These are phyloP conservation scores for Capromys pilorides DNA, from an alignment of 2,797 vertebrate species.

Conservation along the genomic window DNA sequence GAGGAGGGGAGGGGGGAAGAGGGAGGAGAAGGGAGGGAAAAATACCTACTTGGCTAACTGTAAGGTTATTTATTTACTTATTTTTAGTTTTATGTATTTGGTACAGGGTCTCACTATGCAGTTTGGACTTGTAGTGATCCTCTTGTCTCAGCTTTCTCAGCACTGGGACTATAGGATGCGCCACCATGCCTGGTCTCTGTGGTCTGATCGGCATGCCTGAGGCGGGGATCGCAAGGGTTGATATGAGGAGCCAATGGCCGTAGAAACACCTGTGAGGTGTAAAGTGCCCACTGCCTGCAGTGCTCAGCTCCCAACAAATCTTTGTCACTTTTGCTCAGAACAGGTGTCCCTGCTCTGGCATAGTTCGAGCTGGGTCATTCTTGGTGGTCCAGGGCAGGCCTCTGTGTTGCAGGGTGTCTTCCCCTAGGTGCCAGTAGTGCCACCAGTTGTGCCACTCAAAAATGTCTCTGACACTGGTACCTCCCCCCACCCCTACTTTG, in stretches of 20 bases:
- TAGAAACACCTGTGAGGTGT: not conserved
- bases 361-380: not conserved
- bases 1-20: accelerated
- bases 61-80: too few species aligned
- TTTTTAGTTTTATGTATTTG: too few species aligned
- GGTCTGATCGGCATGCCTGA: too few species aligned
- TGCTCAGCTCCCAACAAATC: not conserved
- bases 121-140: too few species aligned
- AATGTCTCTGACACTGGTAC: not conserved
- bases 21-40: not conserved
- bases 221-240: too few species aligned
- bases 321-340: not conserved
- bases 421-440: not conserved
- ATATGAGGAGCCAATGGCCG: too few species aligned
- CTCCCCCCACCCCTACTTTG: not conserved
- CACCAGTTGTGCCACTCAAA: not conserved
- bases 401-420: too few species aligned
- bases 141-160: too few species aligned
- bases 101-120: too few species aligned
- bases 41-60: not conserved
- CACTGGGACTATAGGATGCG: too few species aligned
- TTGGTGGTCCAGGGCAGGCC: not conserved
- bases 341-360: not conserved
- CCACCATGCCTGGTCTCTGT: too few species aligned
- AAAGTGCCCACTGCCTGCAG: too few species aligned